Base-by-base conservation (phyloP, 2,888 invertebrate species). In the Aphidius colemani region DNA sequence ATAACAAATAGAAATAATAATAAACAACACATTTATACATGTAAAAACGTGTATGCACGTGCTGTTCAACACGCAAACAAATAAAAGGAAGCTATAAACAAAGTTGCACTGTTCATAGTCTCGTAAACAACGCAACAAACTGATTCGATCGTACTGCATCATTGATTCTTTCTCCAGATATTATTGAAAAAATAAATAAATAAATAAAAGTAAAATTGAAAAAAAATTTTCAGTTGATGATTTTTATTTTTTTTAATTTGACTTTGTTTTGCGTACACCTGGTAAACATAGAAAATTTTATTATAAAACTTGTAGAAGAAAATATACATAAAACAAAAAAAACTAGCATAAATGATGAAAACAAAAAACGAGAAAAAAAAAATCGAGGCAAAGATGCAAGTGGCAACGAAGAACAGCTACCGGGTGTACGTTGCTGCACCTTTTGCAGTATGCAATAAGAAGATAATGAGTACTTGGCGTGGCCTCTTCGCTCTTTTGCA, bases 381-480 rank as follows among this genome's bases (percentile, higher is more conserved):
- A 41, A 61, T 48, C 39, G 53, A 53, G 53, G 60, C 30, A 30
- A 30, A 30, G 30, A 30, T 30, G 30, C 30, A 30, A 53, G 60
- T 60, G 59, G 51, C 48, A 55, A 64, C 53, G 63, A 58, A 55
- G 43, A 51, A 59, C 48, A 48, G 59, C 63, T 64, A 64, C 63
- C 51, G 62, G 57, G 49, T 53, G 53, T 55, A 48, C 53, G 44
- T 67, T 66, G 68, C 67, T 68, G 68, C 46, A 46, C 59, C 57
- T 62, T 56, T 64, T 61, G 67, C 53, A 66, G 61, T 63, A 49
- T 59, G 56, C 68, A 62, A 67, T 66, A 69, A 69, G 69, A 69
- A 70, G 67, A 65, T 69, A 72, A 72, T 69, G 59, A 67, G 67
- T 30, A 46, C 69, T 70, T 67, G 65, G 48, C 5, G 65, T 67